Base-by-base conservation (phyloP, 2,888 invertebrate species). In the Thereva nobilitata region DNA sequence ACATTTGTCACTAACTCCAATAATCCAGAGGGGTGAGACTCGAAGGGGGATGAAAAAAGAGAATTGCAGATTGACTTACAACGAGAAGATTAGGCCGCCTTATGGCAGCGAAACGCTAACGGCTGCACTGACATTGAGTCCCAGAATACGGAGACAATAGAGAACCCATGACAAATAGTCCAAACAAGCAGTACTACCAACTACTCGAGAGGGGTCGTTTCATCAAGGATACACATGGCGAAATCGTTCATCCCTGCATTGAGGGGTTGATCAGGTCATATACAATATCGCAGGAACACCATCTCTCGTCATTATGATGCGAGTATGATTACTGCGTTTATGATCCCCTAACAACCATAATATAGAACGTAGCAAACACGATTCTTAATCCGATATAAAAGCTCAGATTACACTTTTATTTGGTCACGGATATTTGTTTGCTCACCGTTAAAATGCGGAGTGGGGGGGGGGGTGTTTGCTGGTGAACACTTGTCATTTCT, bases 331-430 rank as follows among this genome's bases (percentile, higher is more conserved):
- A 64, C 55, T 44, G 47, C 38, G 41, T 64, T 64, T 64, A 64
- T 44, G 40, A 37, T 23, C 23, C 64, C 64, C 45, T 64, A 54
- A 45, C 64, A 53, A 44, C 45, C 9, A 8, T 8, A 9, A 8
- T 8, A 9, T 44, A 47, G 12, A 47, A 10, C n/a, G 54, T 23
- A 37, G 44, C 54, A 64, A 50, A 64, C 35, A 35, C n/a, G 56
- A 53, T 10, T 54, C 53, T 52, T 71, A 72, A 72, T 72, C 71
- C 71, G 69, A 69, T 64, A 71, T 68, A 68, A 72, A 71, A 71
- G 69, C 71, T 72, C 69, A 61, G 71, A 72, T 73, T 72, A 73
- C 73, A 72, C 67, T 67, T 71, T 72, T 67, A 70, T 70, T 71
- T 45, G 67, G 64, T 69, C 70, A 70, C 66, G 70, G 65, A 71